A percentile compares a stretch with the other conserved stretches of the same genome.
Evolutionary conservation across 2,113 vertebrate genomes (phyloP).

Genomic region (Globicephala melas): DNA sequence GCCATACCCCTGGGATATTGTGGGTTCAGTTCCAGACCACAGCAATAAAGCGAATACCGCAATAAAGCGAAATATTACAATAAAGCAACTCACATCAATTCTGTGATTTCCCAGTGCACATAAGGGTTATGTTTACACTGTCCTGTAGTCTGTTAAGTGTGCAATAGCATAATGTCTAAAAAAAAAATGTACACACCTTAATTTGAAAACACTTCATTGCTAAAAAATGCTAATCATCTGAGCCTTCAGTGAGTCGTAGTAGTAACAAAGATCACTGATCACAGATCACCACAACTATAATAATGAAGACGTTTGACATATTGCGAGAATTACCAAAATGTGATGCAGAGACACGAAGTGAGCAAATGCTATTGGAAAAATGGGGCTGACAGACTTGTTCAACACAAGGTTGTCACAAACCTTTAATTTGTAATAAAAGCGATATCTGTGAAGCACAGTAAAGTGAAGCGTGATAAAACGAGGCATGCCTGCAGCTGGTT

Average conservation of each 20-base stretch:
- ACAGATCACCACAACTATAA: background rate
- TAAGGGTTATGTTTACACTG: background rate
- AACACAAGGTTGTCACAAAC: background rate
- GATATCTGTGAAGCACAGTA: background rate
- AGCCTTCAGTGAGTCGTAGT: background rate
- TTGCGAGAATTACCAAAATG: background rate
- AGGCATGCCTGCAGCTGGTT: background rate
- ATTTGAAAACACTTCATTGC: background rate
- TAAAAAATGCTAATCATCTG: background rate
- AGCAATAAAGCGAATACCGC: background rate
- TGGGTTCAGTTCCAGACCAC: background rate
- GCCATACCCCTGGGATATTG: background rate
- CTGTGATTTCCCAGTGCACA: background rate
- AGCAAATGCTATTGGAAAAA: background rate
- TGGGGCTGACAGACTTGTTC: background rate
- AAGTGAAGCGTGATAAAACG: background rate
- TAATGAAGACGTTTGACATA: background rate
- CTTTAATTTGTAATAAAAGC: background rate
- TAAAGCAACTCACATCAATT: background rate
- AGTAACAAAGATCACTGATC: background rate
- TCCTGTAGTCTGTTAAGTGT: background rate
- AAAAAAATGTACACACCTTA: background rate
- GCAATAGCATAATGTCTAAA: background rate
- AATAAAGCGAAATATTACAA: too few species aligned
- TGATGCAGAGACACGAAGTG: background rate